Conservation (phyloP, 2,888 invertebrate genomes). For the Myathropa florea region DNA sequence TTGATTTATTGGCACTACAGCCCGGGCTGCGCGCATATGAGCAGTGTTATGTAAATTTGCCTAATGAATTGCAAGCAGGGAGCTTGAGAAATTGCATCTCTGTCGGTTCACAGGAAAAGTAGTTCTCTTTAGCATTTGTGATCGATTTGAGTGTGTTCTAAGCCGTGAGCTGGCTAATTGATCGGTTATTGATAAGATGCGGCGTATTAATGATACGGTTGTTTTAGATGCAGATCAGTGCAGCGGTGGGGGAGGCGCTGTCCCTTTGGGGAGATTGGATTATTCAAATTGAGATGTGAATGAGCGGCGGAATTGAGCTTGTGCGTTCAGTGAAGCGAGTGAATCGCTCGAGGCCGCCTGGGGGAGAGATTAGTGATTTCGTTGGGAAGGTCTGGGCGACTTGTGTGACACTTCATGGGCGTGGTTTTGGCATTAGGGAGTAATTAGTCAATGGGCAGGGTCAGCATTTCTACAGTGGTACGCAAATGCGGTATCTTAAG, state of each 20-base stretch:
- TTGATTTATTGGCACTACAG: slow-evolving; percentile 49
- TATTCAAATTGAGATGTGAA: not conserved
- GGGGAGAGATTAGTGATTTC: not conserved
- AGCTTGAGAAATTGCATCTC: slow-evolving; percentile 66
- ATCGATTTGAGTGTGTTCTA: slow-evolving; percentile 31
- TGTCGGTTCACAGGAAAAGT: slow-evolving; percentile 53
- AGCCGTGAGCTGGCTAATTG: slow-evolving; percentile 52
- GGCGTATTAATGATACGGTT: slow-evolving; percentile 19
- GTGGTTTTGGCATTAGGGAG: not conserved
- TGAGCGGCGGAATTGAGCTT: not conserved
- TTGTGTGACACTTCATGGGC: not conserved
- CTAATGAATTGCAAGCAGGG: slow-evolving; percentile 12
- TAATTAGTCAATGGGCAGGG: not conserved
- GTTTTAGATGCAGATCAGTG: not conserved
- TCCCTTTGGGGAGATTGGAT: not conserved
- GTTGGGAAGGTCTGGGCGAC: no score
- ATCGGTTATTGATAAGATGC: slow-evolving; percentile 63
- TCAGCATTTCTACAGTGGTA: no score
- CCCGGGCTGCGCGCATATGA: slow-evolving; percentile 2
- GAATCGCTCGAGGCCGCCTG: not conserved
- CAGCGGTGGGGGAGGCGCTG: not conserved
- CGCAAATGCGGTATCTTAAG: not conserved
- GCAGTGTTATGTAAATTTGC: slow-evolving; percentile 44
- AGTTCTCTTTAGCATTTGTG: slow-evolving; percentile 48
- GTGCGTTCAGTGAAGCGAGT: not conserved